Conservation (phyloP, 2,888 invertebrate species). For the Clitarchus hookeri region DNA sequence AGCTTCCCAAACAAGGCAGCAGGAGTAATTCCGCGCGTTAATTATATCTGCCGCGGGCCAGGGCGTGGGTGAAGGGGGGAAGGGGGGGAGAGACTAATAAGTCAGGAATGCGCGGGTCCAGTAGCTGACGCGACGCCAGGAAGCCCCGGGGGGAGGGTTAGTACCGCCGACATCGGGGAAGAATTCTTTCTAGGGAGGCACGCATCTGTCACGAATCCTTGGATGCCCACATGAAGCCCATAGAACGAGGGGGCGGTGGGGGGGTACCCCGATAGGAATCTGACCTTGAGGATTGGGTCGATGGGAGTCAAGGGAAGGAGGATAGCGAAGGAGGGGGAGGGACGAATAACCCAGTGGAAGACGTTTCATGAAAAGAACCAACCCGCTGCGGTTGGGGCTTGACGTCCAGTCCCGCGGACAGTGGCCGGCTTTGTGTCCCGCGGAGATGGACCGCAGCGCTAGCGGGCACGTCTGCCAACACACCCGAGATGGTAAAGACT, state of each 20-base stretch:
- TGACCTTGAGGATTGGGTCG: background rate
- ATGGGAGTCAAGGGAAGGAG: background rate
- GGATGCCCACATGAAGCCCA: background rate
- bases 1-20: background rate
- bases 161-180: background rate
- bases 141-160: background rate
- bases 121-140: background rate
- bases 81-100: background rate
- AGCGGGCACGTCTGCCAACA: background rate
- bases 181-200: background rate
- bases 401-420: background rate
- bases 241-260: too few relatives aligned
- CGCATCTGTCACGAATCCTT: slow-evolving; percentile 7
- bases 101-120: background rate
- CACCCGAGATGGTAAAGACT: background rate
- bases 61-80: background rate
- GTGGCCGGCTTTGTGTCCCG: background rate
- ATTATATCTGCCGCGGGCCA: background rate
- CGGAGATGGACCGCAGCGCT: background rate
- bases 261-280: background rate
- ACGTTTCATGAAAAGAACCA: slow-evolving; percentile 14
- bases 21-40: background rate
- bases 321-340: background rate
- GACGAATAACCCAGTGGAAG: slow-evolving; percentile 6
- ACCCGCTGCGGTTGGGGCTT: too few relatives aligned